Percentiles rank a stretch among this genome's conserved stretches.
Evolutionary conservation across 2,113 vertebrate species (phyloP).

Genomic region (Acanthochromis polyacanthus): DNA sequence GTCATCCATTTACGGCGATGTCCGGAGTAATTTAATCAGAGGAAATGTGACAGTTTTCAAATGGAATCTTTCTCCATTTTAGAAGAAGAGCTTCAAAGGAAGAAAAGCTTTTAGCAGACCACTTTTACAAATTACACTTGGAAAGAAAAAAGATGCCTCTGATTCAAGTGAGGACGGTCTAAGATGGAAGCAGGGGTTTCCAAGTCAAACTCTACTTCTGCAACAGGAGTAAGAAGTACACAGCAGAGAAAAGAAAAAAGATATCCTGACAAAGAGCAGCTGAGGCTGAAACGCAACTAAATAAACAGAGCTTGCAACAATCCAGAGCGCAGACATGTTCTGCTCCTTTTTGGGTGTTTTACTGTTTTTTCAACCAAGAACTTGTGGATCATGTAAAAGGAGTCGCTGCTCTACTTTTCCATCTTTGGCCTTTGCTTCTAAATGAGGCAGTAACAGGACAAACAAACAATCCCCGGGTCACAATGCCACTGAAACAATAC

Average conservation of each 20-base stretch:
- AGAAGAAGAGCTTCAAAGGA: conserved; percentile 54
- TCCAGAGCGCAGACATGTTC: conserved; percentile 5
- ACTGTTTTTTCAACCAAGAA: no score
- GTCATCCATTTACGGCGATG: conserved; percentile 35
- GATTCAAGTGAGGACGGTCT: conserved; percentile 37
- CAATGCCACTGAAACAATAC: conserved; percentile 61
- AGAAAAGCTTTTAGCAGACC: conserved; percentile 58
- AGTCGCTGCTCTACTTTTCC: conserved; percentile 8
- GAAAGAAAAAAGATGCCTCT: conserved; percentile 29
- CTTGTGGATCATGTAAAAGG: background rate
- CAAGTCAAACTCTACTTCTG: conserved; percentile 35
- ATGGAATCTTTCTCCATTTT: conserved; percentile 42
- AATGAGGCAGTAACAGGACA: conserved; percentile 27
- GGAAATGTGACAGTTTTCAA: conserved; percentile 35
- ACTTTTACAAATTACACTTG: conserved; percentile 52
- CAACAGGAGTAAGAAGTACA: conserved; percentile 19
- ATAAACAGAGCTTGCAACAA: conserved; percentile 11
- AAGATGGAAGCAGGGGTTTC: conserved; percentile 47
- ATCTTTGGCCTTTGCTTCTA: conserved; percentile 41
- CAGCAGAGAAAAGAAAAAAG: conserved; percentile 3
- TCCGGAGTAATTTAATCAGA: conserved; percentile 20
- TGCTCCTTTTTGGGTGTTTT: no score
- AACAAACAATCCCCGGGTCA: conserved; percentile 39
- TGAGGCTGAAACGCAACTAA: conserved; percentile 28
- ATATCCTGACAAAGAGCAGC: conserved; percentile 44